Conservation (phyloP, 35 echinoderm and acorn worm genomes). For the Anneissia japonica region DNA sequence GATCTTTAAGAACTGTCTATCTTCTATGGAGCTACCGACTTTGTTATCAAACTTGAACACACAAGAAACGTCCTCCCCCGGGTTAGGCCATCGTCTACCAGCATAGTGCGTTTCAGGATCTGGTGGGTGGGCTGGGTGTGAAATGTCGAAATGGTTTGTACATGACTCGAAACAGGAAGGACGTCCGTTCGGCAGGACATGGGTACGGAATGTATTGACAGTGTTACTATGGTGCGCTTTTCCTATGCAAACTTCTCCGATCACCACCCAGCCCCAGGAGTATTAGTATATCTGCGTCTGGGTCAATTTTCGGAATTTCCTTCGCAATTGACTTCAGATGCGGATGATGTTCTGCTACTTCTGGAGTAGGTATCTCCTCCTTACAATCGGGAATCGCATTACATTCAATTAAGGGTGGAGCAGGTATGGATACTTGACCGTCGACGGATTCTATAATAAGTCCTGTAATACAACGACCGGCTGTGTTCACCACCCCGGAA, state of each 20-base stretch:
- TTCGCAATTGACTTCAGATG: slow-evolving; percentile 16
- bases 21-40: background rate
- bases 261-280: slow-evolving; percentile 24
- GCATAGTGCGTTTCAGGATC: no score
- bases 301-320: background rate
- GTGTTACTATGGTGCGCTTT: background rate
- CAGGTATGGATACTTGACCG: slow-evolving; percentile 4
- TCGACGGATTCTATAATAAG: slow-evolving; percentile 15
- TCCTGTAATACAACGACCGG: background rate
- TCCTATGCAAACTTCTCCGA: slow-evolving; percentile 25
- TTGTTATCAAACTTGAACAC: background rate
- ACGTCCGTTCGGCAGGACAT: background rate
- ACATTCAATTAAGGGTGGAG: slow-evolving; percentile 33
- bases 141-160: background rate
- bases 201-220: background rate
- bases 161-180: background rate
- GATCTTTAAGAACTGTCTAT: background rate
- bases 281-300: slow-evolving; percentile 4
- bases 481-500: slow-evolving; percentile 3
- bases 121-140: background rate
- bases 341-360: background rate
- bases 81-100: background rate
- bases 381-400: slow-evolving; percentile 24
- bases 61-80: background rate
- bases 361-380: slow-evolving; percentile 34